Conservation (phyloP, 2,888 invertebrate species). For the Synergus umbraculus region DNA sequence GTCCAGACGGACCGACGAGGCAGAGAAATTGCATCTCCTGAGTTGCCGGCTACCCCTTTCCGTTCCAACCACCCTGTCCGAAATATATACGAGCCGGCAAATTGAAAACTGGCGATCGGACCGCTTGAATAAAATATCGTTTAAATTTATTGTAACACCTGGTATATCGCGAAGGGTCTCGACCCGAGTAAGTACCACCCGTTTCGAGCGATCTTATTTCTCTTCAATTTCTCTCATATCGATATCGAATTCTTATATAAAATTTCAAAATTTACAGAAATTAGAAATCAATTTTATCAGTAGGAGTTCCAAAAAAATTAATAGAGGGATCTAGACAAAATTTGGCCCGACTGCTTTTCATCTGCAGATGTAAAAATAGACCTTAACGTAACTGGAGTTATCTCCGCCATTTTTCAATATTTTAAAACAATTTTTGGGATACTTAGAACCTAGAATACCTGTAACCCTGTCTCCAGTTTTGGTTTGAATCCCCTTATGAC, state of each 20-base stretch:
- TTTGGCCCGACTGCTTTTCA: no score
- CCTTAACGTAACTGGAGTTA: no score
- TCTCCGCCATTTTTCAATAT: background rate
- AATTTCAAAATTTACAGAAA: background rate
- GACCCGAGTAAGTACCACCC: slow-evolving; percentile 43
- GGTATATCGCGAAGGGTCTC: slow-evolving; percentile 68
- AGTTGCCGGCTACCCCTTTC: slow-evolving; percentile 55
- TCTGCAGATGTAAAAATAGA: no score
- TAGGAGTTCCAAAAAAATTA: no score
- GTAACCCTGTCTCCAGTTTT: background rate
- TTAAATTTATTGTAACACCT: slow-evolving; percentile 77
- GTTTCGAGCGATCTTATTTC: slow-evolving; percentile 22
- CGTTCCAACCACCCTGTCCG: slow-evolving; percentile 9
- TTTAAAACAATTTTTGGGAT: background rate
- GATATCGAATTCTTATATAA: background rate
- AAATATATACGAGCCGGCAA: slow-evolving; percentile 76
- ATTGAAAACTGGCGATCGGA: slow-evolving; percentile 76
- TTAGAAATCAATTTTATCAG: background rate
- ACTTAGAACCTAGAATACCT: background rate
- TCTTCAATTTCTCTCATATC: slow-evolving; percentile 2
- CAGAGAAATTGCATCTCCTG: slow-evolving; percentile 75
- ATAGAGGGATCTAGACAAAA: no score
- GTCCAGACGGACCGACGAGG: slow-evolving; percentile 67
- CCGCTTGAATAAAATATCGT: slow-evolving; percentile 77
- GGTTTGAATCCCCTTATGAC: background rate